Percentiles rank a stretch among this genome's conserved stretches.
phyloP scores from a whole-genome alignment of 2,797 vertebrate species.

The Centropyge bicolor region DNA sequence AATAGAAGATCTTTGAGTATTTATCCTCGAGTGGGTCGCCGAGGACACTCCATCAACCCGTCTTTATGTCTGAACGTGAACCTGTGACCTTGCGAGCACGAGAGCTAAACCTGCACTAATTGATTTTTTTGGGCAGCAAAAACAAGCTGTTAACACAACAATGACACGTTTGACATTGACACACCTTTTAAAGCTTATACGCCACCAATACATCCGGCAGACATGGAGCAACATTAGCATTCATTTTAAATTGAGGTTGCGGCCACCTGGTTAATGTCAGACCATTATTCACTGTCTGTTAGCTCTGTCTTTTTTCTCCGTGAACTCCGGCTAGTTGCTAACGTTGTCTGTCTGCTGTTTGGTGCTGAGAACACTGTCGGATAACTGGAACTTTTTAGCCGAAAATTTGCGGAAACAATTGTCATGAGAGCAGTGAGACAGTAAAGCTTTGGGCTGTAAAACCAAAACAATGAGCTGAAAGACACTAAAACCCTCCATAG shows the following conservation, averaged over 20 bases:
- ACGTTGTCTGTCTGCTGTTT: no score
- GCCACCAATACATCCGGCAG: no score
- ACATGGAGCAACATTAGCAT: not conserved
- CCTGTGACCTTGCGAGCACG: not conserved
- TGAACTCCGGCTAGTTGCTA: not conserved
- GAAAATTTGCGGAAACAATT: no score
- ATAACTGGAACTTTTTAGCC: no score
- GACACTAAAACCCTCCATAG: not conserved
- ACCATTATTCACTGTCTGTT: not conserved
- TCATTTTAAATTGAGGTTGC: not conserved
- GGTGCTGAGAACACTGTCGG: no score
- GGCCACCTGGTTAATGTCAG: not conserved
- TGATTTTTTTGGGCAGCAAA: not conserved
- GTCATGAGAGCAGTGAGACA: no score
- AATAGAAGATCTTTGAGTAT: slow-evolving; percentile 36
- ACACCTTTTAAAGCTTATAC: not conserved
- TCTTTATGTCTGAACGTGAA: not conserved
- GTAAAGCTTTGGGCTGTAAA: not conserved
- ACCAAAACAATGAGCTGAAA: not conserved
- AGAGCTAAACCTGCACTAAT: not conserved
- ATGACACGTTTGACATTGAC: no score
- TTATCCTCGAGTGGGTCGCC: slow-evolving; percentile 31
- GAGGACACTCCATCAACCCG: slow-evolving; percentile 8
- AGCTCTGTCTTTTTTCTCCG: not conserved
- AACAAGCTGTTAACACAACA: not conserved